Percentiles rank a stretch among this genome's conserved stretches.
These are phyloP conservation scores for Enteromius viviparus DNA, from an alignment of 2,797 vertebrate species.

Conservation along the genomic window DNA sequence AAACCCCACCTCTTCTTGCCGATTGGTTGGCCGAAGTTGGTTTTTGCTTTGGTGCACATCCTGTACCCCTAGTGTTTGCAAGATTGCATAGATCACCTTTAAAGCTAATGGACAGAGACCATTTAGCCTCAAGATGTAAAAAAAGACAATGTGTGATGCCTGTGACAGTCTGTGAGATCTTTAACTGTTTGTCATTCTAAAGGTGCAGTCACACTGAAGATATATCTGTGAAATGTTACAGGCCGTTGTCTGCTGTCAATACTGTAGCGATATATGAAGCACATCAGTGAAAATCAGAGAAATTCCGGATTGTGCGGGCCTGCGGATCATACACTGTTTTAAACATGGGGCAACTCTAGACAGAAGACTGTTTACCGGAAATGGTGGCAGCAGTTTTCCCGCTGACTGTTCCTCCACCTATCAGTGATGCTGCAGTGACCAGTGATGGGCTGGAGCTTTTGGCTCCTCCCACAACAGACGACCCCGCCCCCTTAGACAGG, in stretches of 20 bases:
- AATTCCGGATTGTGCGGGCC: neutral
- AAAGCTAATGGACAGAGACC: slow-evolving; percentile 3
- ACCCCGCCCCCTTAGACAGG: slow-evolving; percentile 72
- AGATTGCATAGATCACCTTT: neutral
- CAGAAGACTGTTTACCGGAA: slow-evolving; percentile 70
- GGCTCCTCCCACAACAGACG: slow-evolving; percentile 63
- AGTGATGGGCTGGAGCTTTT: slow-evolving; percentile 74
- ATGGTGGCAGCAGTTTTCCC: slow-evolving; percentile 75
- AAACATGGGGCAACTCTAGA: neutral
- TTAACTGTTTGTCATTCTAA: neutral
- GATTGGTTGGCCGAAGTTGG: too few relatives aligned
- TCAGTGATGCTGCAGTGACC: slow-evolving; percentile 74
- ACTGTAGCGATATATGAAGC: neutral
- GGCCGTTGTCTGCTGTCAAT: neutral
- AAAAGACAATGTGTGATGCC: neutral
- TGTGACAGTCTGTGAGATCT: neutral
- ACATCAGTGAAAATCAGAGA: neutral
- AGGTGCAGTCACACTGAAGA: neutral
- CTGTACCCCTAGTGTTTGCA: too few relatives aligned
- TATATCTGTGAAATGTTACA: neutral
- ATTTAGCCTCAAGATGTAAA: neutral
- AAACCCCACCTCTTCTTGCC: too few relatives aligned
- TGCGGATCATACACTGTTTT: neutral
- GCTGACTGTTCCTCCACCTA: slow-evolving; percentile 61
- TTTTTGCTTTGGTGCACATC: too few relatives aligned